Percentiles rank a stretch among this genome's conserved stretches.
Conservation (phyloP, 2,797 vertebrate species). For the Bradypodion pumilum region DNA sequence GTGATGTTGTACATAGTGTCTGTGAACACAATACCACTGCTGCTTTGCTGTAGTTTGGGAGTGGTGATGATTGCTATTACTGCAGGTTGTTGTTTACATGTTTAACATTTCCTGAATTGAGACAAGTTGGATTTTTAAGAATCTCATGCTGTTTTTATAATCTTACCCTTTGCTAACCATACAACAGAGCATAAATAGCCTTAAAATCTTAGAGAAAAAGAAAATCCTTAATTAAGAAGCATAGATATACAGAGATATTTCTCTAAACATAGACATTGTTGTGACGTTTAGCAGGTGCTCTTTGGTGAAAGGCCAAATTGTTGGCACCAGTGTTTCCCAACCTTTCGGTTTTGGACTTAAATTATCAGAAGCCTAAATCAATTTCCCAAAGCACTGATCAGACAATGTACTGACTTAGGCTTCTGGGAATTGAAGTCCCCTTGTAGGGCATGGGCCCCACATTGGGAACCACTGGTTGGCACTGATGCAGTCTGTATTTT, state of each 20-base stretch:
- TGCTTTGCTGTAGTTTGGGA: background rate
- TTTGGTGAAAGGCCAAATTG: too few relatives aligned
- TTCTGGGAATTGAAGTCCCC: too few relatives aligned
- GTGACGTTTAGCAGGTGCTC: background rate
- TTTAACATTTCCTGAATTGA: background rate
- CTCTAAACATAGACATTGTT: background rate
- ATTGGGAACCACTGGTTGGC: too few relatives aligned
- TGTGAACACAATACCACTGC: background rate
- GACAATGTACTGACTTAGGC: too few relatives aligned
- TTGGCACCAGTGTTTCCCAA: too few relatives aligned
- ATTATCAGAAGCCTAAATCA: too few relatives aligned
- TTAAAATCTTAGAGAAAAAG: background rate
- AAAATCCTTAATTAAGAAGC: background rate
- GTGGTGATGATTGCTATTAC: background rate
- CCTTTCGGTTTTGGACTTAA: too few relatives aligned
- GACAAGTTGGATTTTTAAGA: background rate
- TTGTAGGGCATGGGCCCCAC: too few relatives aligned
- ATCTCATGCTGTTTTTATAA: background rate
- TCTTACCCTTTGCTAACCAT: background rate
- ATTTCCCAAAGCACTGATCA: too few relatives aligned
- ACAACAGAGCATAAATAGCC: background rate
- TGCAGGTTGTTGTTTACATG: constrained; percentile 24
- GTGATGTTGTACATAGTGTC: background rate
- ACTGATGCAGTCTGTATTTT: background rate
- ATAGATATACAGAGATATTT: background rate